Evolutionary conservation across 2,888 invertebrate genomes (phyloP).

Genomic region (Brachypalpus laphriformis): DNA sequence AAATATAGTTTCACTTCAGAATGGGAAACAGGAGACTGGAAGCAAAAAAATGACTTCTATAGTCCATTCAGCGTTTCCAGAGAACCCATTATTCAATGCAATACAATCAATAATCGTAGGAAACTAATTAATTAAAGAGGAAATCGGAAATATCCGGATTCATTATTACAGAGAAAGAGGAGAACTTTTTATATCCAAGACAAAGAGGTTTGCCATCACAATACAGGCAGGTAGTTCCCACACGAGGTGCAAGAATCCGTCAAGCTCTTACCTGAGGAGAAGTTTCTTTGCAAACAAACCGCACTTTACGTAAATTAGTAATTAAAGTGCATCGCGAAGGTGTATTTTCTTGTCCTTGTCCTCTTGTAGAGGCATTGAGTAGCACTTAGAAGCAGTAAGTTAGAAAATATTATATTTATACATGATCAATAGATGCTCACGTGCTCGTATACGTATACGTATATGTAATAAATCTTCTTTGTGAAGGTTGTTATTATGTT

Average conservation of each 20-base stretch:
- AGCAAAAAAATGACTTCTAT: neutral
- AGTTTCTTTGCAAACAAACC: neutral
- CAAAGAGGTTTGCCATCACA: neutral
- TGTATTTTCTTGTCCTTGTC: neutral
- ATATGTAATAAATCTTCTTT: too few species aligned
- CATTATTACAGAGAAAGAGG: neutral
- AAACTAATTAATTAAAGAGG: slow-evolving; percentile 6
- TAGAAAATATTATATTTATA: too few species aligned
- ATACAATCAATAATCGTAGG: neutral
- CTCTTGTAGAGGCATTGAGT: neutral
- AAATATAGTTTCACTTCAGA: neutral
- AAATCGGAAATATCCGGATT: slow-evolving; percentile 11
- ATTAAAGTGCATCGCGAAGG: neutral
- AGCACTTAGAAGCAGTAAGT: neutral
- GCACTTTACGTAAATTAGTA: slow-evolving; percentile 3
- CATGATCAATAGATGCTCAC: too few species aligned
- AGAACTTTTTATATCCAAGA: neutral
- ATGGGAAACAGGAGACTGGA: neutral
- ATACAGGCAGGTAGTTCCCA: neutral
- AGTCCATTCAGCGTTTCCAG: neutral
- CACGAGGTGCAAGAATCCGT: neutral
- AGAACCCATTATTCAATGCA: neutral
- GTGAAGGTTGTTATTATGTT: too few species aligned
- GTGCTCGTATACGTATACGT: too few species aligned
- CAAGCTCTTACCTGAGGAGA: neutral